phyloP scores from a whole-genome alignment of 2,797 vertebrate genomes.

The Tauraco hartlaubi region DNA sequence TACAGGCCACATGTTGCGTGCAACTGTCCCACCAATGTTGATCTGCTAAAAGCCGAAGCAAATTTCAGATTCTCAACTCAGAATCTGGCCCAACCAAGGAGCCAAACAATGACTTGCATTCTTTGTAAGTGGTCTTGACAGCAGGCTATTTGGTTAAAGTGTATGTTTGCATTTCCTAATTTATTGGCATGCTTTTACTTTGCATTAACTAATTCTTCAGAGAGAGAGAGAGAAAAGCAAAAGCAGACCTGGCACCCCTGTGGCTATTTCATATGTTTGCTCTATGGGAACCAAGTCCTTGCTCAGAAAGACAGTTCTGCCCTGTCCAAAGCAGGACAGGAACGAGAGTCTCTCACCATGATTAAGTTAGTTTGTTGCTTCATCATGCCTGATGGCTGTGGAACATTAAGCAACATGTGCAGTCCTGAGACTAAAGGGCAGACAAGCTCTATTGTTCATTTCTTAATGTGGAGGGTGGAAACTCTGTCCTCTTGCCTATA shows the following conservation, averaged over 20 bases:
- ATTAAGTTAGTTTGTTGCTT: background rate
- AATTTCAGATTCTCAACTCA: background rate
- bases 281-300: background rate
- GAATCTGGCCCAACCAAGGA: background rate
- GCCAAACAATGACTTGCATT: background rate
- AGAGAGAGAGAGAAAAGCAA: constrained; percentile 27
- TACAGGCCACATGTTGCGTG: background rate
- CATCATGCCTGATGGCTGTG: background rate
- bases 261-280: constrained; percentile 22
- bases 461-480: background rate
- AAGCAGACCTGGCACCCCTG: constrained; percentile 20
- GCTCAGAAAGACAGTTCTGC: background rate
- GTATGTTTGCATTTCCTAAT: constrained; percentile 59
- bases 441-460: background rate
- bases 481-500: background rate
- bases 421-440: background rate
- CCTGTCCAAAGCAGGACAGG: background rate
- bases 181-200: constrained; percentile 46
- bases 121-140: constrained; percentile 20
- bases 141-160: constrained; percentile 13
- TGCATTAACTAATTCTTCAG: constrained; percentile 14
- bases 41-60: background rate
- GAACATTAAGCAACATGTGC: background rate
- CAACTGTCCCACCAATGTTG: background rate
- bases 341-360: background rate